Base-by-base conservation (phyloP, 2,888 invertebrate species). In the Torymus texanus region DNA sequence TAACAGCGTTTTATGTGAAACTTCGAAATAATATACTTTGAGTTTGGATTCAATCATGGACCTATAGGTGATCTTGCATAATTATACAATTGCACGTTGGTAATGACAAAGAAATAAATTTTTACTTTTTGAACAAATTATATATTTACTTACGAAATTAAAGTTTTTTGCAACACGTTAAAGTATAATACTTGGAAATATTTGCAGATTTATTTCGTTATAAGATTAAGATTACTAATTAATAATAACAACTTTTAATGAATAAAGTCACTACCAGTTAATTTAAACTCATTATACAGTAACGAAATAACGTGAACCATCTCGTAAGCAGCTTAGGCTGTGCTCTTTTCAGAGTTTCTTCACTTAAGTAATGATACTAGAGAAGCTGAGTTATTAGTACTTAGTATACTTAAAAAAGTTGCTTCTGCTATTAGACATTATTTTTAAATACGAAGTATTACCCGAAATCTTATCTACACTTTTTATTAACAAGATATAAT, bases 341-440 rank as follows among this genome's bases (percentile, higher is more conserved):
- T 4, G 21, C 41, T 21, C 61, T 67, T 61, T 75, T 75, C 61
- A 75, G 77, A 81, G 82, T 77, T 81, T 80, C 56, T 16, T 4
- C 16, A 55, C 66, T 50, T 24, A 21, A 12, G 51, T 24, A n/a
- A 24, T 59, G 24, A 55, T 59, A 75, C 16, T 41, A 41, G 41
- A 41, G 41, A 41, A 41, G 41, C 41, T 5, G 41, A 41, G 41
- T 41, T 41, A 41, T 41, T 41, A 41, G 41, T 41, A 59, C 29
- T 70, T 24, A 24, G 16, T n/a, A 29, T 53, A 62, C 53, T 73
- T 63, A 63, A 2, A 14, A 63, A 63, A 73, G n/a, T 63, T 63
- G 55, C n/a, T 18, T 58, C 24, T 50, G 11, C 10, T 21, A 11
- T 14, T 50, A 67, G 55, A 14, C 51, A 41, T 41, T 41, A 41